Conservation (phyloP, 2,888 invertebrate species). For the Ophioninae sp. region DNA sequence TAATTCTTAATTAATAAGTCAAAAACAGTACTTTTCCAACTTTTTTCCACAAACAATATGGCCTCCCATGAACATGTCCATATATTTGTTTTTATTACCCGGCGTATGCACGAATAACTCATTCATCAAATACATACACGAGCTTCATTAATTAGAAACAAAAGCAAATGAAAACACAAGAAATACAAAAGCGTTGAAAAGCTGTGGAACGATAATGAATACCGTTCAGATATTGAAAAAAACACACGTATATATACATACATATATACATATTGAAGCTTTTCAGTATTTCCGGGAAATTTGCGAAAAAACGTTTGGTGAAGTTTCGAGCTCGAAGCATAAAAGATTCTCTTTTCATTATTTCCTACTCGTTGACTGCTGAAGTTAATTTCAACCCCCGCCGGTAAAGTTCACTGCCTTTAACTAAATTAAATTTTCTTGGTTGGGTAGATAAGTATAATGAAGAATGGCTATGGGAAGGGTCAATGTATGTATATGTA, state of each 20-base stretch:
- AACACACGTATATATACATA: conserved; percentile 2
- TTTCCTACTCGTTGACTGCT: not conserved
- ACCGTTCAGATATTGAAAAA: not conserved
- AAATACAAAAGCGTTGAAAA: conserved; percentile 3
- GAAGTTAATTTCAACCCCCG: not conserved
- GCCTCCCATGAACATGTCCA: no score
- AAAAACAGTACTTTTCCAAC: no score
- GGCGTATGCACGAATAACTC: conserved; percentile 32
- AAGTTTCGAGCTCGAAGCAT: not conserved
- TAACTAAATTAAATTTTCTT: not conserved
- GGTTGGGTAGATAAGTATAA: not conserved
- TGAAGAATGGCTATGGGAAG: not conserved
- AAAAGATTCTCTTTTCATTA: not conserved
- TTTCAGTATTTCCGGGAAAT: conserved; percentile 43
- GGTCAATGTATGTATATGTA: not conserved
- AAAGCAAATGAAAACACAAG: conserved; percentile 9
- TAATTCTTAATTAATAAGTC: no score
- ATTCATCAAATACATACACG: conserved; percentile 40
- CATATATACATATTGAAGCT: conserved; percentile 17
- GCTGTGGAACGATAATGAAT: conserved; percentile 13
- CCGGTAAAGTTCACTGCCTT: not conserved
- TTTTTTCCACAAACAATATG: no score
- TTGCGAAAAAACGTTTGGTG: conserved; percentile 46
- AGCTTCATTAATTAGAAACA: conserved; percentile 40
- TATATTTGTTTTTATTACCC: no score